A percentile compares a stretch with the other conserved stretches of the same genome.
phyloP scores from a whole-genome alignment of 2,113 vertebrate species.

The Perognathus longimembris region DNA sequence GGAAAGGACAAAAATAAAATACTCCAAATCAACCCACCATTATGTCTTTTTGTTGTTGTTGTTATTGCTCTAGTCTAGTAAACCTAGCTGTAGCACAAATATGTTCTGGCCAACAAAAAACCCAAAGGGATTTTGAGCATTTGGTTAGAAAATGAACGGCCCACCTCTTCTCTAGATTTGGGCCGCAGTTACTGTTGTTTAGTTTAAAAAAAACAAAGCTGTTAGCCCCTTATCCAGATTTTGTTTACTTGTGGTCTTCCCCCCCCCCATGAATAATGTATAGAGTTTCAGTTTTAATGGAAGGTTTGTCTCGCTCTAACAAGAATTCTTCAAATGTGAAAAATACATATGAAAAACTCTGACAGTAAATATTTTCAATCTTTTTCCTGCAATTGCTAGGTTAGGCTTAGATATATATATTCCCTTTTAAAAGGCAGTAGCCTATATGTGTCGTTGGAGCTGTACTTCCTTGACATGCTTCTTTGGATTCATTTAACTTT shows the following conservation, averaged over 20 bases:
- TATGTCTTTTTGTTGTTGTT: slow-evolving; percentile 72
- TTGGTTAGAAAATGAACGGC: slow-evolving; percentile 30
- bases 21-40: slow-evolving; percentile 78
- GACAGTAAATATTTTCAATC: background rate
- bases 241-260: slow-evolving; percentile 67
- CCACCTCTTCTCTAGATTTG: background rate
- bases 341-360: background rate
- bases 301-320: background rate
- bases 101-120: slow-evolving; percentile 50
- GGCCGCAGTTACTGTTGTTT: slow-evolving; percentile 42
- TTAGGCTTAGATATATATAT: background rate
- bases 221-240: slow-evolving; percentile 49
- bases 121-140: slow-evolving; percentile 19
- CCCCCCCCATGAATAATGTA: slow-evolving; percentile 73
- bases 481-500: slow-evolving; percentile 15
- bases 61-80: slow-evolving; percentile 62
- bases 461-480: slow-evolving; percentile 47
- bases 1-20: slow-evolving; percentile 83
- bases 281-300: slow-evolving; percentile 63
- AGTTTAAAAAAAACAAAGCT: slow-evolving; percentile 68
- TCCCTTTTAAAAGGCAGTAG: background rate
- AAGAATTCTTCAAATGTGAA: slow-evolving; percentile 5
- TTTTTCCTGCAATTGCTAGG: slow-evolving; percentile 21
- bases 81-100: slow-evolving; percentile 55
- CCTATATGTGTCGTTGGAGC: background rate